Conservation (phyloP, 2,113 vertebrate genomes). For the Fulica atra region DNA sequence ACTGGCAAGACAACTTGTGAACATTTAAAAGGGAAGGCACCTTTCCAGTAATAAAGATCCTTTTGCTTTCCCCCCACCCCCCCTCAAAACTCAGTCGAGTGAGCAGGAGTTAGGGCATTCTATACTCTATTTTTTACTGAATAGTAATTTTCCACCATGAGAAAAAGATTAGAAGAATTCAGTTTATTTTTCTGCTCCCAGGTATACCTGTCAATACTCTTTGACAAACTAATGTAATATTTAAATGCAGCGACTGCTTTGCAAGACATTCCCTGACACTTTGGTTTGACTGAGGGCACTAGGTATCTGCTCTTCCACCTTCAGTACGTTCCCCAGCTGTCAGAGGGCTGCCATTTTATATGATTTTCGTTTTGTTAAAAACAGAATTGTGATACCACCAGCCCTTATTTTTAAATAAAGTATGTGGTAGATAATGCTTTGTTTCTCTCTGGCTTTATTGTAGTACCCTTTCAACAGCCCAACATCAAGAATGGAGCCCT, state of each 20-base stretch:
- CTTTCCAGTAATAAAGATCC: neutral
- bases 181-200: neutral
- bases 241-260: neutral
- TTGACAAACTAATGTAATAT: neutral
- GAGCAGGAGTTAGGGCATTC: neutral
- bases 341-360: neutral
- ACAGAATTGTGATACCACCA: neutral
- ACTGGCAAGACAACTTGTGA: neutral
- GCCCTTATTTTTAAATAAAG: neutral
- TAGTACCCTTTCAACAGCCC: constrained; percentile 96
- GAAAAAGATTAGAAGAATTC: neutral
- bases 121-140: neutral
- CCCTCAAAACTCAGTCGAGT: neutral
- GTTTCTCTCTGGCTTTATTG: constrained; percentile 19
- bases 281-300: neutral
- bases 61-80: neutral
- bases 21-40: neutral
- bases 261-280: neutral
- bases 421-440: neutral
- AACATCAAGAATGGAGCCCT: constrained; percentile 95
- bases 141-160: neutral
- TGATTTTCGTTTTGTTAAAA: neutral
- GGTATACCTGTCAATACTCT: neutral
- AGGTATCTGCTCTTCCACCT: neutral
- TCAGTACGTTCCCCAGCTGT: neutral